A percentile compares a stretch with the other conserved stretches of the same genome.
Evolutionary conservation across 2,797 vertebrate genomes (phyloP).

Genomic region (Chelon auratus): DNA sequence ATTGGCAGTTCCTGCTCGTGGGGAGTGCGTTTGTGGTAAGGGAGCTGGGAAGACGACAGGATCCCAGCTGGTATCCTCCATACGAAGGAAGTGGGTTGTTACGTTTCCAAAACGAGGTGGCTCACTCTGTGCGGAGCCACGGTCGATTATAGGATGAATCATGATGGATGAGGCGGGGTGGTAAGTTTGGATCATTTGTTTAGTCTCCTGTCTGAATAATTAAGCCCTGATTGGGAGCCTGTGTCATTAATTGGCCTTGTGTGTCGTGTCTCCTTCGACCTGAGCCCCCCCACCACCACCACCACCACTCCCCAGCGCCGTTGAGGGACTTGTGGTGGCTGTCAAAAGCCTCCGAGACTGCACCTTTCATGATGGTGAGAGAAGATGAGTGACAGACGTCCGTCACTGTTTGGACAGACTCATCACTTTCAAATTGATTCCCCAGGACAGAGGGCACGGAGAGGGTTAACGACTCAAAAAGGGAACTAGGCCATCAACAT

Average conservation of each 20-base stretch:
- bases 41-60: slow-evolving; percentile 26
- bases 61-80: slow-evolving; percentile 22
- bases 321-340: neutral
- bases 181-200: slow-evolving; percentile 30
- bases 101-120: slow-evolving; percentile 20
- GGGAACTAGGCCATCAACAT: slow-evolving; percentile 82
- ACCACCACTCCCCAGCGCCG: neutral
- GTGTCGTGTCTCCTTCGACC: slow-evolving; percentile 20
- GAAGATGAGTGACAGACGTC: slow-evolving; percentile 9
- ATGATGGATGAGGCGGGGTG: slow-evolving; percentile 28
- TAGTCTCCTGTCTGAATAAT: slow-evolving; percentile 15
- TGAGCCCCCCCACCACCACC: too few species aligned
- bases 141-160: slow-evolving; percentile 4
- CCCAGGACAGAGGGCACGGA: slow-evolving; percentile 15
- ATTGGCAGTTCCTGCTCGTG: slow-evolving; percentile 47
- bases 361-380: neutral
- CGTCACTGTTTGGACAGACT: slow-evolving; percentile 13
- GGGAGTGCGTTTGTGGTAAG: slow-evolving; percentile 37
- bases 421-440: slow-evolving; percentile 24
- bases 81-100: slow-evolving; percentile 39
- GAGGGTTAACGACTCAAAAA: slow-evolving; percentile 75
- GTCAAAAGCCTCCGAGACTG: neutral
- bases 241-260: slow-evolving; percentile 24
- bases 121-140: slow-evolving; percentile 16
- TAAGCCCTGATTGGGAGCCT: slow-evolving; percentile 6